A percentile compares a stretch with the other conserved stretches of the same genome.
Conservation (phyloP, 1,140 invertebrate species). For the Psilanteris sp. region DNA sequence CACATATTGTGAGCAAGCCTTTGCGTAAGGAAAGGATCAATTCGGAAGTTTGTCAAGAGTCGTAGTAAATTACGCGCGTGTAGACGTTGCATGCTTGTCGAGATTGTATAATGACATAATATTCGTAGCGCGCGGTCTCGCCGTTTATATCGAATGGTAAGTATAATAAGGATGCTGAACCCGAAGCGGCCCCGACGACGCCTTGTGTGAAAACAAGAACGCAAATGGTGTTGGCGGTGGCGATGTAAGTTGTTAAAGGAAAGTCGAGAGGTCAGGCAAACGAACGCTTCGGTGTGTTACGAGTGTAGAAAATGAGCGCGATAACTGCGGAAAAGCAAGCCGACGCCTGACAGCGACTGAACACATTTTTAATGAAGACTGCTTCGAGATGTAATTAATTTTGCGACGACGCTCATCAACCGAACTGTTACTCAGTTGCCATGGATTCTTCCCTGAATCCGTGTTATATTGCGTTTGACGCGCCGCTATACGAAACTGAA, state of each 20-base stretch:
- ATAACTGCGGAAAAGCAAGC: slow-evolving; percentile 22
- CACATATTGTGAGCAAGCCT: slow-evolving; percentile 29
- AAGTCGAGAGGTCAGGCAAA: slow-evolving; percentile 48
- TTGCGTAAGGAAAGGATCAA: slow-evolving; percentile 49
- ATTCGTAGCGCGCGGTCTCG: slow-evolving; percentile 73
- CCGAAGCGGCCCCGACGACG: slow-evolving; percentile 6
- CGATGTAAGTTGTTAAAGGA: slow-evolving; percentile 35
- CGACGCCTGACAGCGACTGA: slow-evolving; percentile 62
- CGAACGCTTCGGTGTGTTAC: slow-evolving; percentile 13
- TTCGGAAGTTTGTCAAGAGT: slow-evolving; percentile 58
- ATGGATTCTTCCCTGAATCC: slow-evolving; percentile 15
- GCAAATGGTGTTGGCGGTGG: slow-evolving; percentile 22
- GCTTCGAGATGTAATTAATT: slow-evolving; percentile 78
- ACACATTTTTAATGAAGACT: slow-evolving; percentile 79
- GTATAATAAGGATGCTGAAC: slow-evolving; percentile 72
- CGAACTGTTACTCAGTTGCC: slow-evolving; percentile 44
- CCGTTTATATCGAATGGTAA: slow-evolving; percentile 63
- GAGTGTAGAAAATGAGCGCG: slow-evolving; percentile 17
- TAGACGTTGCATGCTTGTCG: slow-evolving; percentile 68
- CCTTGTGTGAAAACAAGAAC: slow-evolving; percentile 42
- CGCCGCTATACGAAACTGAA: slow-evolving; percentile 17
- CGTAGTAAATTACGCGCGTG: slow-evolving; percentile 36
- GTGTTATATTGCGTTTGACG: slow-evolving; percentile 7
- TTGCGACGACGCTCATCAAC: slow-evolving; percentile 71
- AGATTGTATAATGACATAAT: slow-evolving; percentile 80